Conservation (phyloP, 2,888 invertebrate genomes). For the Amorpha juglandis region DNA sequence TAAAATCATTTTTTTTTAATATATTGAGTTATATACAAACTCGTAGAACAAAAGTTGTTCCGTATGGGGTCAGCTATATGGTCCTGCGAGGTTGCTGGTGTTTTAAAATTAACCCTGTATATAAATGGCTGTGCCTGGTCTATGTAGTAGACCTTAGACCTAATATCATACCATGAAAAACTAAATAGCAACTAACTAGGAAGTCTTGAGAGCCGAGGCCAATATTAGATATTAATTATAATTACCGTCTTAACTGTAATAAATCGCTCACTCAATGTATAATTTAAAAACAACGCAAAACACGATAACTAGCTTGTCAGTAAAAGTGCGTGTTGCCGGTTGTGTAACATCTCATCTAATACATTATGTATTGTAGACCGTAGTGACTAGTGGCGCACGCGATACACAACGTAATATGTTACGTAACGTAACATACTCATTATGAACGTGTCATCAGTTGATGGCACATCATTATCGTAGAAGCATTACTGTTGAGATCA, state of each 20-base stretch:
- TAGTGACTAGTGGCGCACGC: conserved; percentile 1
- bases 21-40: no score
- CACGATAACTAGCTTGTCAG: background rate
- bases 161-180: background rate
- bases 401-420: conserved; percentile 11
- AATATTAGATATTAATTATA: background rate
- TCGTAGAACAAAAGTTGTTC: no score
- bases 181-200: background rate
- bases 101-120: no score
- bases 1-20: no score
- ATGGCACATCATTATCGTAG: conserved; percentile 1
- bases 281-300: background rate
- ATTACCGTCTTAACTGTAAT: background rate
- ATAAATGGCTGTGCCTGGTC: no score
- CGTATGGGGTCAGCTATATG: no score
- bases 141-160: no score
- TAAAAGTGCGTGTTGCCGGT: conserved; percentile 6
- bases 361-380: background rate
- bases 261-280: background rate
- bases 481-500: background rate
- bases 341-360: conserved; percentile 5
- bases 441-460: conserved; percentile 15
- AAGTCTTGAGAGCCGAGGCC: no score
- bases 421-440: conserved; percentile 23
- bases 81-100: no score